Evolutionary conservation across 2,797 vertebrate species (phyloP), one percentile per base, ranked within the genome.

Genomic region (Menidia menidia): DNA sequence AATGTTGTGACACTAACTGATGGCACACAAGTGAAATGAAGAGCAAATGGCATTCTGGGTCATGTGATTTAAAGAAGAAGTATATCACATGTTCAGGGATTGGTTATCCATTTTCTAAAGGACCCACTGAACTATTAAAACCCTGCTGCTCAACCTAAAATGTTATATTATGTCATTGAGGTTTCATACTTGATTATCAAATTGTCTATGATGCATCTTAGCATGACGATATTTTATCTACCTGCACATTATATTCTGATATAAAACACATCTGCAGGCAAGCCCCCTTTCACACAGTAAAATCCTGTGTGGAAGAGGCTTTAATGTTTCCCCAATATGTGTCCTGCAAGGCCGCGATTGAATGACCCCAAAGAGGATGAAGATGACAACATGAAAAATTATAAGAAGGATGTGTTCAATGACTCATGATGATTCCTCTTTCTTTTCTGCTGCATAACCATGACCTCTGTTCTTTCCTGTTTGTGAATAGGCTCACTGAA

Each of bases 41-140:
- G 33, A 54, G 50, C 45, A 70, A 32, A 73, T 35, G 42, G 2
- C 10, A 33, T 18, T 33, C 5, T 15, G 18, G n/a, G 35, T 68
- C 50, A 60, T 66, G 69, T 70, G 73, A 78, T 18, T n/a, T 48
- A 15, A 19, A 66, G 4, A 57, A 69, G 45, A 75, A 50, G 59
- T 58, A 53, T 15, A 48, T 16, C 18, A 13, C 31, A 42, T 53
- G 35, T 15, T 55, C 4, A 62, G 52, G 67, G 18, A 54, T 0
- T 25, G 2, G 14, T 48, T 3, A 6, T 62, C 9, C 4, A 2
- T 56, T 39, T 39, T 30, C 33, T 14, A 45, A 66, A 35, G 39
- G 25, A 68, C n/a, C 3, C 31, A 6, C 44, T n/a, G 12, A 60
- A 45, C 44, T 39, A 7, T 5, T 39, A 39, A 39, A 39, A 39